Base-by-base conservation (phyloP, 2,888 invertebrate genomes). In the Zhengitettix transpicula region DNA sequence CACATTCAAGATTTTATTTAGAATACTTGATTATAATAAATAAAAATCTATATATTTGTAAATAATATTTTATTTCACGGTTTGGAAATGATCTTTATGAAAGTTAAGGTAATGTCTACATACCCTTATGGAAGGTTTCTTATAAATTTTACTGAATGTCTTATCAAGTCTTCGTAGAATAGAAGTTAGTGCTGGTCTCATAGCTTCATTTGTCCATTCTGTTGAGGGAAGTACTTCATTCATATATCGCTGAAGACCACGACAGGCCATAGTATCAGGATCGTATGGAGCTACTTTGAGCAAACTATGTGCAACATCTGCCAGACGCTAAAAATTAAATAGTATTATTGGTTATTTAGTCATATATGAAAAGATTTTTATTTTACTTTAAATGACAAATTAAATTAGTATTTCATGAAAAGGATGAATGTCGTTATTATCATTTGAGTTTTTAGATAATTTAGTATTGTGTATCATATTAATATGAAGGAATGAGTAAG, bases 261-360 rank as follows among this genome's bases (percentile, higher is more conserved):
- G 81, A 67, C 97, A 97, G 0, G 88, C 90, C 93, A 99, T 96
- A 0, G 98, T 96, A 66, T 89, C 87, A 0, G 96, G 90, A 75
- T 99, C 99, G 73, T 98, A 98, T 0, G 98, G 97, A 0, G 98
- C 95, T 17, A 99, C 89, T 76, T 99, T 99, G 16, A 99, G 78
- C 15, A 99, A 77, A 11, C 94, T 94, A 72, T 98, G 94, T 0
- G 98, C 97, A 64, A 99, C 91, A 68, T 99, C 99, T 1, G 97
- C 95, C 58, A 99, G 75, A 58, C 97, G 83, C 92, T 90, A 72
- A 47, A 74, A 73, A 41, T 1, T 14, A 47, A n/a, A 47, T 12
- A 47, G 47, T 47, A 47, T 47, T 47, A 47, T 14, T 47, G 47
- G 12, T 14, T 8, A 47, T 7, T 28, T 28, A 28, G 3, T 47